Conservation (phyloP, 2,888 invertebrate genomes). For the Thereva nobilitata region DNA sequence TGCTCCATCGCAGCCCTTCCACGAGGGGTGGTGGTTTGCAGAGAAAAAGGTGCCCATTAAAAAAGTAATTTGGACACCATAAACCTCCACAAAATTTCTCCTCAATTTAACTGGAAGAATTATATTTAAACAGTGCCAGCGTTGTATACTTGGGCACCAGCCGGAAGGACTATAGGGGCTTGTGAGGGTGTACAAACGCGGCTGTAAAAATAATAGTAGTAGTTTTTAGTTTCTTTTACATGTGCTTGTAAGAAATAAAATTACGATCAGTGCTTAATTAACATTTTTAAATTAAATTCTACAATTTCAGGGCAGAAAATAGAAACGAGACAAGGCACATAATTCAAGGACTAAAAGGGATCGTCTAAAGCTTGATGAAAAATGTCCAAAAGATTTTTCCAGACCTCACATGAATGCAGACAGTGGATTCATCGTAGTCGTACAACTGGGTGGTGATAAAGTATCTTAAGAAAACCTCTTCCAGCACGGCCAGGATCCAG, state of each 20-base stretch:
- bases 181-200: too few species aligned
- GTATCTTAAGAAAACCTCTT: too few species aligned
- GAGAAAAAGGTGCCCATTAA: conserved; percentile 1
- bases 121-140: background rate
- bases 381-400: too few species aligned
- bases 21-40: too few species aligned
- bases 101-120: conserved; percentile 25
- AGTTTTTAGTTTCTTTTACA: background rate
- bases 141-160: conserved; percentile 5
- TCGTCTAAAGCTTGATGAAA: background rate
- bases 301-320: conserved; percentile 5
- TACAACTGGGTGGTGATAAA: too few species aligned
- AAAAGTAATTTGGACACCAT: conserved; percentile 23
- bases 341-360: conserved; percentile 13
- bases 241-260: conserved; percentile 2
- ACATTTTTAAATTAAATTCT: conserved; percentile 29
- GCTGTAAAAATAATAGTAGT: too few species aligned
- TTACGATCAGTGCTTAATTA: conserved; percentile 15
- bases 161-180: too few species aligned
- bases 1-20: too few species aligned
- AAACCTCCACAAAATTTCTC: conserved; percentile 11
- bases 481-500: conserved; percentile 4
- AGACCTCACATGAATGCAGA: too few species aligned
- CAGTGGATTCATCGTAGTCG: too few species aligned
- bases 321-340: conserved; percentile 1